These are phyloP conservation scores for Mimachlamys varia DNA, from an alignment of 2,888 invertebrate genomes.

Conservation along the genomic window DNA sequence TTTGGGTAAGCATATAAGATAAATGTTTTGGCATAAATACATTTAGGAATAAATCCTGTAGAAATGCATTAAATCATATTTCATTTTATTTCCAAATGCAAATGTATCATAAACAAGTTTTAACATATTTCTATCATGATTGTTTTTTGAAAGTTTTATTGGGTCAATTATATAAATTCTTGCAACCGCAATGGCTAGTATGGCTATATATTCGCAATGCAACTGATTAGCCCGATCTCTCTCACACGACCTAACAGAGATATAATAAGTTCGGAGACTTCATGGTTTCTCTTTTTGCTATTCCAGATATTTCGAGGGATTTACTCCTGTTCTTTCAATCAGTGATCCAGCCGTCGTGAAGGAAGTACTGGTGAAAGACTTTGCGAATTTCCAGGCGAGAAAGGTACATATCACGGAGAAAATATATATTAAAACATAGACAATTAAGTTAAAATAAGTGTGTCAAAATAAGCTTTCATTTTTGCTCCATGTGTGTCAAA, in stretches of 20 bases:
- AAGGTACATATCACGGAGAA: constrained; percentile 74
- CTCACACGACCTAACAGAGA: no score
- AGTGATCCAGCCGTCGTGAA: constrained; percentile 80
- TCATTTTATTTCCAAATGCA: no score
- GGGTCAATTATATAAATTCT: neutral
- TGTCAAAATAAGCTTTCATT: no score
- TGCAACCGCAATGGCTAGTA: no score
- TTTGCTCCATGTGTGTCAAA: no score
- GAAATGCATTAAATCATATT: no score
- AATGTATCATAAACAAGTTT: no score
- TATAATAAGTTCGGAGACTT: neutral
- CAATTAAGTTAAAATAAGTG: no score
- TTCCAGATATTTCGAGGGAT: constrained; percentile 77
- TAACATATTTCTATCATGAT: no score
- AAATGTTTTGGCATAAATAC: neutral
- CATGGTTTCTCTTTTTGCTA: constrained; percentile 14
- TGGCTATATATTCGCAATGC: neutral
- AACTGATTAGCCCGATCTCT: no score
- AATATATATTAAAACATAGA: no score
- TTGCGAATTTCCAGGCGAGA: constrained; percentile 79
- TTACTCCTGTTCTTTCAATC: constrained; percentile 77
- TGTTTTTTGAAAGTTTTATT: no score
- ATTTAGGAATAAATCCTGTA: neutral
- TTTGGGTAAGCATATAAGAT: constrained; percentile 66
- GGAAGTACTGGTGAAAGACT: constrained; percentile 80